Conservation (phyloP, 2,113 vertebrate genomes). For the Pedetes capensis region DNA sequence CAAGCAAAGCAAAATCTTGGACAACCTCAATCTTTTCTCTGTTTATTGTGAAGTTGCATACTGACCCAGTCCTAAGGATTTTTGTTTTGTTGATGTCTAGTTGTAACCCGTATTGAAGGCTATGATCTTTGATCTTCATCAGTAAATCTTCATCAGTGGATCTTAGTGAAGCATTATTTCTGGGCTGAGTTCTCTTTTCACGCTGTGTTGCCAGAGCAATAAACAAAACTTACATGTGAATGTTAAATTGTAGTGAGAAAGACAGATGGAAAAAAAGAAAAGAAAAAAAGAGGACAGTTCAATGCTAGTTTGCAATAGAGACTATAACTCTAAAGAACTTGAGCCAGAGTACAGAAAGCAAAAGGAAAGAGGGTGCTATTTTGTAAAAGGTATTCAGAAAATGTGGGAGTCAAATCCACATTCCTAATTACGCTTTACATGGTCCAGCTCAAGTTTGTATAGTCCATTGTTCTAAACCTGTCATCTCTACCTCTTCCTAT, state of each 20-base stretch:
- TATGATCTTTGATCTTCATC: too few relatives aligned
- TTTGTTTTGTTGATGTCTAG: too few relatives aligned
- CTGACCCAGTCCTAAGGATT: too few relatives aligned
- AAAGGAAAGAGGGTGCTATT: accelerated
- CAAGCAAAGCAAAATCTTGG: too few relatives aligned
- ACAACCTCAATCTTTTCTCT: too few relatives aligned
- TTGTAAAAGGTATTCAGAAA: neutral
- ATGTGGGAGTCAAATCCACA: too few relatives aligned
- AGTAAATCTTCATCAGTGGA: too few relatives aligned
- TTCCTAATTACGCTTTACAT: neutral
- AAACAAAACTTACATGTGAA: too few relatives aligned
- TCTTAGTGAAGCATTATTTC: neutral
- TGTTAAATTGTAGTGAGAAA: neutral
- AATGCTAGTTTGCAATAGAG: too few relatives aligned
- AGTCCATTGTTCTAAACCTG: neutral
- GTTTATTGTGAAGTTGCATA: too few relatives aligned
- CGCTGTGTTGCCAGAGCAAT: neutral
- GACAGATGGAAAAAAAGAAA: neutral
- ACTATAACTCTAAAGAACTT: neutral
- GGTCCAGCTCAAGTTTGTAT: neutral
- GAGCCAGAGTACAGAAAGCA: neutral
- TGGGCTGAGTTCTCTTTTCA: neutral
- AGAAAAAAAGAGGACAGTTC: too few relatives aligned
- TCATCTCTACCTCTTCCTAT: neutral
- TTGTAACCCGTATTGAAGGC: too few relatives aligned